A percentile compares a stretch with the other conserved stretches of the same genome.
These are phyloP conservation scores for Ibidorhyncha struthersii DNA, from an alignment of 2,113 vertebrate genomes.

Conservation along the genomic window DNA sequence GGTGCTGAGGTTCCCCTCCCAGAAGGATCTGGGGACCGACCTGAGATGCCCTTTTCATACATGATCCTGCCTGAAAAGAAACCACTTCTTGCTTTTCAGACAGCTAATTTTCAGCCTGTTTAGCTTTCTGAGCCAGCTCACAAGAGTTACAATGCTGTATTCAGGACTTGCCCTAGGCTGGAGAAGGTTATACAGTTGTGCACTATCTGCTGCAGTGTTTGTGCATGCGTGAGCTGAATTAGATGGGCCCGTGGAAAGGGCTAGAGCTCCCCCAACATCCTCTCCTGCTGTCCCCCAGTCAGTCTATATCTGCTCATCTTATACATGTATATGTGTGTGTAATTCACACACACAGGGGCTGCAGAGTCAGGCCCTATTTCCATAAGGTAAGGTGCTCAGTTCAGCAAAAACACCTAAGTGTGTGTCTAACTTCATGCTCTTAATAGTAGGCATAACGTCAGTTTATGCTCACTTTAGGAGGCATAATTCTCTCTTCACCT, in stretches of 20 bases:
- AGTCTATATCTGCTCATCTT: neutral
- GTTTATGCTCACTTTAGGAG: neutral
- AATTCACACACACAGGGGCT: neutral
- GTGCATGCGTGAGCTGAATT: neutral
- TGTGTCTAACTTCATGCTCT: neutral
- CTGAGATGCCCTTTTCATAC: neutral
- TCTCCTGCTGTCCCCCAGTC: neutral
- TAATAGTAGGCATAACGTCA: rapidly evolving
- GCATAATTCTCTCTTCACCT: neutral
- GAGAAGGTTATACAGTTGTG: neutral
- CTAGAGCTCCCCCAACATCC: neutral
- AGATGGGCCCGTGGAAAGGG: neutral
- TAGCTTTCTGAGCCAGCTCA: neutral
- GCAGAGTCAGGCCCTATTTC: neutral
- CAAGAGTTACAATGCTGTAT: neutral
- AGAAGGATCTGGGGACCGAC: neutral
- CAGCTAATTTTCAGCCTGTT: neutral
- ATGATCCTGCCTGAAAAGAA: neutral
- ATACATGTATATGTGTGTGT: rapidly evolving
- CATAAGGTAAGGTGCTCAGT: neutral
- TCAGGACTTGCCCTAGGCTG: neutral
- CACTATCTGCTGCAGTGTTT: neutral
- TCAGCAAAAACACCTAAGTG: neutral
- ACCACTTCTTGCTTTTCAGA: neutral
- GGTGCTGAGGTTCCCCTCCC: neutral